phyloP scores from a whole-genome alignment of 2,113 vertebrate species.

The Phalacrocorax brasilianus region DNA sequence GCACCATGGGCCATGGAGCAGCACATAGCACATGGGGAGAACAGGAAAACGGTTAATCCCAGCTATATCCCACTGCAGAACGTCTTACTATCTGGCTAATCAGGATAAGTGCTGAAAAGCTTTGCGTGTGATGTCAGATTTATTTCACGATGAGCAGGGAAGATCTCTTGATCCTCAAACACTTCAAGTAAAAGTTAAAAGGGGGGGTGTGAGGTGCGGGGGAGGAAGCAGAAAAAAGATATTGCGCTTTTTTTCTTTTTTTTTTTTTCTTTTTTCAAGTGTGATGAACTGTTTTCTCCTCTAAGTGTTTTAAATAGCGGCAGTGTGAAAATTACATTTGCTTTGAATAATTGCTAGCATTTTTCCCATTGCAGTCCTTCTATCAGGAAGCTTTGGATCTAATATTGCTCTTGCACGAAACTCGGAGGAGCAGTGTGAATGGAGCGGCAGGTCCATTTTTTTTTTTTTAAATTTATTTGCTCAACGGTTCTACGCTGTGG shows the following conservation, averaged over 20 bases:
- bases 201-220: conserved; percentile 64
- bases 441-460: conserved; percentile 39
- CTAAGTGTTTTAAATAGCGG: conserved; percentile 68
- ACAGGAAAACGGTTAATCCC: conserved; percentile 37
- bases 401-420: conserved; percentile 37
- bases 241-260: conserved; percentile 60
- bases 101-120: conserved; percentile 70
- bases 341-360: conserved; percentile 66
- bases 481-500: conserved; percentile 49
- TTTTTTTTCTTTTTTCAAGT: conserved; percentile 44
- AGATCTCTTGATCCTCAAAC: conserved; percentile 72
- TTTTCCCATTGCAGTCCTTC: conserved; percentile 57
- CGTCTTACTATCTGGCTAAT: conserved; percentile 68
- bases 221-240: conserved; percentile 66
- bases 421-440: conserved; percentile 51
- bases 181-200: conserved; percentile 69
- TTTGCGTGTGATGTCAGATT: conserved; percentile 69
- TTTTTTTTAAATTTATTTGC: conserved; percentile 23
- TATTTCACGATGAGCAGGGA: conserved; percentile 69
- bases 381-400: conserved; percentile 39
- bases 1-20: background rate
- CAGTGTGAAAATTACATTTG: conserved; percentile 69
- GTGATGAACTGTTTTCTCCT: conserved; percentile 69
- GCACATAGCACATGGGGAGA: background rate
- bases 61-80: conserved; percentile 52